phyloP scores from a whole-genome alignment of 2,797 vertebrate species.

The Melanotaenia parkinsoni region DNA sequence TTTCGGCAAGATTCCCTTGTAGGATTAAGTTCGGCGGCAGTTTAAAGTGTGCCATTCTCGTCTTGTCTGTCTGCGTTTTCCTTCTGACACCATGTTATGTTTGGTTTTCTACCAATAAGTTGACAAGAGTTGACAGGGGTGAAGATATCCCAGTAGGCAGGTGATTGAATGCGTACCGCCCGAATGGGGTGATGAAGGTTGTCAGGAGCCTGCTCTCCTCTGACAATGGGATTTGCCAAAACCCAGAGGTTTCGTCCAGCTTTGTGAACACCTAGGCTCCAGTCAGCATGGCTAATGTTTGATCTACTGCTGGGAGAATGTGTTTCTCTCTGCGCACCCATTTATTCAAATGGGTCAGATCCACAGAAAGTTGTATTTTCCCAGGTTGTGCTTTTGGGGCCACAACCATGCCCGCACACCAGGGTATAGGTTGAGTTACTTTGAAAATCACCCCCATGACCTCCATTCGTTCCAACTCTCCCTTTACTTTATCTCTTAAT shows the following conservation, averaged over 20 bases:
- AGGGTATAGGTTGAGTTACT: too few relatives aligned
- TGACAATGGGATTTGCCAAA: too few relatives aligned
- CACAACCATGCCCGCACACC: too few relatives aligned
- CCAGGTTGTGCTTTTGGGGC: too few relatives aligned
- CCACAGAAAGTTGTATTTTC: too few relatives aligned
- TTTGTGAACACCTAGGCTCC: too few relatives aligned
- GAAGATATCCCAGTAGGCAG: slow-evolving; percentile 24
- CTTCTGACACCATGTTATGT: slow-evolving; percentile 4
- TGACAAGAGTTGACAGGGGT: neutral
- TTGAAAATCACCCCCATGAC: too few relatives aligned
- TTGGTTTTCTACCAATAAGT: too few relatives aligned
- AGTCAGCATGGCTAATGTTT: neutral
- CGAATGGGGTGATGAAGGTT: slow-evolving; percentile 20
- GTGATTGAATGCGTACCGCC: neutral
- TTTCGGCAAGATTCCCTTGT: neutral
- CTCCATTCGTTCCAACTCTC: too few relatives aligned
- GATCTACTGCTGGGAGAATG: neutral
- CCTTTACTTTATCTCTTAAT: too few relatives aligned
- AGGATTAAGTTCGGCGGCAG: neutral
- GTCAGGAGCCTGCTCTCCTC: neutral
- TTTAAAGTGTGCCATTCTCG: neutral
- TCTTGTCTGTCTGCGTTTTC: too few relatives aligned
- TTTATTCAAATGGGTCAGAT: neutral
- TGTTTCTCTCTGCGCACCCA: neutral
- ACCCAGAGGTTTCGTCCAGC: too few relatives aligned